Evolutionary conservation across 2,797 vertebrate species (phyloP).

Genomic region (Acanthopagrus latus): DNA sequence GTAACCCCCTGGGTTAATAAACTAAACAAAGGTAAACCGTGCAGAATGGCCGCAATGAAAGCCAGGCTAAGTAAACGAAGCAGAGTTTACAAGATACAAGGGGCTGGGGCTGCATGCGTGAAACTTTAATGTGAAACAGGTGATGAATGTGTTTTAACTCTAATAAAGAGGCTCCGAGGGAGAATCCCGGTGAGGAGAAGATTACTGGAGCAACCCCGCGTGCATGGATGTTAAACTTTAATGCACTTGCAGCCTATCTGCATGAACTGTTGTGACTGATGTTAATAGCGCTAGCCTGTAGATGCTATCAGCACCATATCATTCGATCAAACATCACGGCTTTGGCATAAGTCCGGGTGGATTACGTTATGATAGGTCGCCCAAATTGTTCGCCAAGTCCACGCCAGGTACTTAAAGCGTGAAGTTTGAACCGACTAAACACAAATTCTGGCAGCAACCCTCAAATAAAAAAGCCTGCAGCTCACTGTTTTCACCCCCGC

Average conservation of each 20-base stretch:
- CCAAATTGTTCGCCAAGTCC: constrained; percentile 51
- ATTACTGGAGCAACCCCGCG: constrained; percentile 52
- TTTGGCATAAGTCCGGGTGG: constrained; percentile 41
- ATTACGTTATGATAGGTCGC: constrained; percentile 43
- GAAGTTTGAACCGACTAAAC: constrained; percentile 46
- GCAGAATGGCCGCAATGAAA: constrained; percentile 98
- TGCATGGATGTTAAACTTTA: not conserved
- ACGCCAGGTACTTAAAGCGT: constrained; percentile 46
- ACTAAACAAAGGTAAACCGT: constrained; percentile 98
- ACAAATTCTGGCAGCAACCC: constrained; percentile 34
- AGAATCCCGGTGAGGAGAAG: constrained; percentile 51
- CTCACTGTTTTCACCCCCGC: constrained; percentile 41
- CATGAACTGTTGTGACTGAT: constrained; percentile 12
- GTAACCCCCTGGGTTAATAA: constrained; percentile 99
- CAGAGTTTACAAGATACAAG: constrained; percentile 94
- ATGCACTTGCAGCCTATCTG: constrained; percentile 24
- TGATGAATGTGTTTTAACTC: constrained; percentile 83
- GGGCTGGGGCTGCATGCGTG: constrained; percentile 83
- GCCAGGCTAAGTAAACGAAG: constrained; percentile 97
- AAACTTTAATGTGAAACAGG: constrained; percentile 94
- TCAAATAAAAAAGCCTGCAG: constrained; percentile 46
- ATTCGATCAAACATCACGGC: constrained; percentile 51
- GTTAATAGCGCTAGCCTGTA: constrained; percentile 25
- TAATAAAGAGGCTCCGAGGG: constrained; percentile 68
- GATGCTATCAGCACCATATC: constrained; percentile 58